Percentiles rank a stretch among this genome's conserved stretches.
Conservation (phyloP, 2,113 vertebrate species). For the Pteronura brasiliensis region DNA sequence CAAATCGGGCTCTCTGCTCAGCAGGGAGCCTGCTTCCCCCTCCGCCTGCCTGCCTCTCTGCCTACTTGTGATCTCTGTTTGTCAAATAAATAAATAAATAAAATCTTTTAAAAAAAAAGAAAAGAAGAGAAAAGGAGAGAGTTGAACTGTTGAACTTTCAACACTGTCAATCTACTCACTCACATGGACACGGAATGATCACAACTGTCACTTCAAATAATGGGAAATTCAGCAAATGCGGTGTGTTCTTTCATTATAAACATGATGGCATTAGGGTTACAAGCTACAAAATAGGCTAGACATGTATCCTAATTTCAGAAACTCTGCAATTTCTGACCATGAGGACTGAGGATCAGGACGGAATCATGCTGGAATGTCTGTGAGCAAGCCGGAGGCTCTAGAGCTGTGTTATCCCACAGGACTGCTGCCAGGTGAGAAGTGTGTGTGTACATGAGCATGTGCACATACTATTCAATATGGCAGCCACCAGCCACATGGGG, state of each 20-base stretch:
- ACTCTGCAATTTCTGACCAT: background rate
- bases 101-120: too few species aligned
- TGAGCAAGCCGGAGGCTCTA: background rate
- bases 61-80: too few species aligned
- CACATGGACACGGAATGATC: background rate
- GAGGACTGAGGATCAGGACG: background rate
- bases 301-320: background rate
- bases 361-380: background rate
- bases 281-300: background rate
- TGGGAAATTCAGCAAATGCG: background rate
- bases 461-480: background rate
- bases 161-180: background rate
- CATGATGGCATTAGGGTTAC: background rate
- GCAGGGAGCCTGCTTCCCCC: too few species aligned
- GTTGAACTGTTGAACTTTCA: background rate
- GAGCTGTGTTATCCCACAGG: background rate
- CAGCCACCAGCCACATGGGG: background rate
- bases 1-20: too few species aligned
- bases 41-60: too few species aligned
- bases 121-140: background rate
- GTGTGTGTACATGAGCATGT: background rate
- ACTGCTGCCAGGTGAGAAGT: background rate
- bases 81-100: too few species aligned
- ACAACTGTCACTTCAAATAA: background rate
- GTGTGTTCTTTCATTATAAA: conserved; percentile 1